phyloP scores from a whole-genome alignment of 2,113 vertebrate genomes.

The Emberiza fucata region DNA sequence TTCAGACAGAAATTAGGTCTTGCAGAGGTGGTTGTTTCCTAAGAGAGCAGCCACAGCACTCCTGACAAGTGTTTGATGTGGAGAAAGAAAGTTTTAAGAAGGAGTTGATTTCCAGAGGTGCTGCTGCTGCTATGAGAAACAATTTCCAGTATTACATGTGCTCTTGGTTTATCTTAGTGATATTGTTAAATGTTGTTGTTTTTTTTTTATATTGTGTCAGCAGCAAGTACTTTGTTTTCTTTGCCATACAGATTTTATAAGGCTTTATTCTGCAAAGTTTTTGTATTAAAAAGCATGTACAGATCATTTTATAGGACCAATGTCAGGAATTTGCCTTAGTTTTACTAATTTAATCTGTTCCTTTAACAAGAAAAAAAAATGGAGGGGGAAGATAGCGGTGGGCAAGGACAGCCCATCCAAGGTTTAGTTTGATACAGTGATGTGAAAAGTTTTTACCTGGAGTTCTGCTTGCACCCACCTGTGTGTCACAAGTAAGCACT shows the following conservation, averaged over 20 bases:
- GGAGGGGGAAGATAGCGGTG: not conserved
- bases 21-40: not conserved
- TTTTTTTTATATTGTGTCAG: not conserved
- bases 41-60: not conserved
- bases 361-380: not conserved
- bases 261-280: not conserved
- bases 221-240: not conserved
- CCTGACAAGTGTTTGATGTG: not conserved
- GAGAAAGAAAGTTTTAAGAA: not conserved
- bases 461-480: not conserved
- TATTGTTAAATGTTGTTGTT: not conserved
- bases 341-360: not conserved
- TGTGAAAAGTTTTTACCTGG: not conserved
- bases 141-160: not conserved
- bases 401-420: not conserved
- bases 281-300: not conserved
- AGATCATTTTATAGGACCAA: not conserved
- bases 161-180: not conserved
- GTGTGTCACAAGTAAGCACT: fast-evolving
- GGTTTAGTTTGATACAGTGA: not conserved
- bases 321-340: not conserved
- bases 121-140: not conserved
- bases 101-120: not conserved
- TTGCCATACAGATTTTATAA: not conserved
- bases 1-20: not conserved